Evolutionary conservation across 2,888 invertebrate species (phyloP), one percentile per base, ranked within the genome.

Genomic region (Limnephilus marmoratus): DNA sequence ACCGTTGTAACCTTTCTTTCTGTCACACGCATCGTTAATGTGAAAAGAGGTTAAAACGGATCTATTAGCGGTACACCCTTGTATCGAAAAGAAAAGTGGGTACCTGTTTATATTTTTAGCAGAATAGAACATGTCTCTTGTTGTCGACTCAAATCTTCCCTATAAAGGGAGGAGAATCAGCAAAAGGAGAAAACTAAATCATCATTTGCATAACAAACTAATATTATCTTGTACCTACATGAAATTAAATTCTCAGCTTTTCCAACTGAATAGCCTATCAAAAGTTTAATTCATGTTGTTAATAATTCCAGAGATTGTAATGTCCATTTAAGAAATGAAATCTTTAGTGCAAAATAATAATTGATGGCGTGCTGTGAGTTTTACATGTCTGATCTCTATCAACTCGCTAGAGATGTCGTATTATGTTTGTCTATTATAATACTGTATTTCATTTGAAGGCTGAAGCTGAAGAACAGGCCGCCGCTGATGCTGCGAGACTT

Each of bases 401-500:
- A 68, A 68, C 68, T 68, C 68, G 18, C 24, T 68, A 18, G 24
- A 68, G 68, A 68, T n/a, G 68, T 68, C 9, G 1, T 83, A 34
- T 86, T 41, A 86, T 68, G 68, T 68, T 24, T 68, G 24, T 68
- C 13, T 12, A 24, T 68, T 80, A 53, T 85, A 83, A 53, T 45
- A 85, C 12, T n/a, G 13, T 41, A 83, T 49, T 81, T 88, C 53
- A 88, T 80, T 24, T 85, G 12, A 81, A 93, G 93, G 94, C 93
- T 91, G 94, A 93, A 82, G 94, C 94, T 81, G 94, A 93, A 83
- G 91, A 91, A 89, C 41, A 91, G 53, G 94, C 90, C n/a, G 94
- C 83, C 18, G 94, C 94, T 91, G 94, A 94, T 92, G 94, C 95
- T 0, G 94, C 95, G 1, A 94, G 94, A 53, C 92, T 95, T 90